Conservation (phyloP, 2,888 invertebrate genomes). For the Pyrrhosoma nymphula region DNA sequence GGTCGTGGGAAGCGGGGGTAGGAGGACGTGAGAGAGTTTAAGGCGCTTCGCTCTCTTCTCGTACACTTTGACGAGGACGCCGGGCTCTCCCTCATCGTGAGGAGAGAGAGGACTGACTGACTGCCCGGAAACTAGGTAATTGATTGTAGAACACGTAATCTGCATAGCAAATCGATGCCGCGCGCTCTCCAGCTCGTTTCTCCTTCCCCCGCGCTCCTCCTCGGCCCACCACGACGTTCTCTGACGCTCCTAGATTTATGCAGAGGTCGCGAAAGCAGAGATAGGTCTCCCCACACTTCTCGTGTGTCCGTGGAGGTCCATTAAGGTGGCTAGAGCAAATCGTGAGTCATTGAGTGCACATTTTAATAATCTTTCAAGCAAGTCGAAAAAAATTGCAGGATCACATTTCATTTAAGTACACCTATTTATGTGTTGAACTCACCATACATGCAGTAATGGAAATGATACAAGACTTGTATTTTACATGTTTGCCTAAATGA, state of each 20-base stretch:
- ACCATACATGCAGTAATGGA: no score
- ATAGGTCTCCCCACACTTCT: not conserved
- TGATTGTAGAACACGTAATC: slow-evolving; percentile 52
- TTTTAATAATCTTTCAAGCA: no score
- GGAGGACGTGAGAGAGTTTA: slow-evolving; percentile 1
- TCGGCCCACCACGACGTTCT: not conserved
- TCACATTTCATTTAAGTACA: no score
- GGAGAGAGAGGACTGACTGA: not conserved
- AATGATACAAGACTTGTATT: no score
- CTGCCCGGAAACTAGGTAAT: slow-evolving; percentile 61
- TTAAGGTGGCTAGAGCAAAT: not conserved
- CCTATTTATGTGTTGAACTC: no score
- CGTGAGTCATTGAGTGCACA: no score
- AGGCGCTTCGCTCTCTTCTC: not conserved
- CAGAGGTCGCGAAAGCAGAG: slow-evolving; percentile 12
- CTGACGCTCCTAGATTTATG: slow-evolving; percentile 36
- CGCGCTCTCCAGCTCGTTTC: not conserved
- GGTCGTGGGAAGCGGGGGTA: slow-evolving; percentile 16
- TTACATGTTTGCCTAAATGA: no score
- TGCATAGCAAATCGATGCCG: slow-evolving; percentile 51
- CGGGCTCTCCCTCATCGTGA: not conserved
- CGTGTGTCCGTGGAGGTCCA: not conserved
- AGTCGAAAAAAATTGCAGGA: no score
- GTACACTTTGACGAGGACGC: not conserved
- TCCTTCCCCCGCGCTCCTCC: not conserved